Conservation (phyloP, 2,797 vertebrate species). For the Ctenopoma multispine region DNA sequence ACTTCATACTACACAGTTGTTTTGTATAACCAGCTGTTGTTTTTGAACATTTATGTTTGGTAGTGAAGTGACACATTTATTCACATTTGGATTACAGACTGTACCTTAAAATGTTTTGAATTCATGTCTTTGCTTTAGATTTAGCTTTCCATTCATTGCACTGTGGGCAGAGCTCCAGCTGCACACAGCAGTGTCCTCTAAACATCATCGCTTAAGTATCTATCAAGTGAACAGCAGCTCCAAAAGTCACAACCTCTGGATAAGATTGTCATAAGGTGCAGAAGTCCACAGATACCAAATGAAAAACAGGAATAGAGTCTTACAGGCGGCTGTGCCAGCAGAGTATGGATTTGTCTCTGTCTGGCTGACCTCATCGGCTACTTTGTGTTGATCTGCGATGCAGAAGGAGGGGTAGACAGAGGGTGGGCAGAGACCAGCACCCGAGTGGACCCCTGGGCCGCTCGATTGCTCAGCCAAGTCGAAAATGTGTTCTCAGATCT, state of each 20-base stretch:
- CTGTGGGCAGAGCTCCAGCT: slow-evolving; percentile 4
- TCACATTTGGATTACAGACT: neutral
- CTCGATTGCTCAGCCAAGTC: slow-evolving; percentile 85
- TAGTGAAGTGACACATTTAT: neutral
- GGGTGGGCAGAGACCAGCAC: slow-evolving; percentile 79
- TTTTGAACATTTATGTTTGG: neutral
- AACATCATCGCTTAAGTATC: slow-evolving; percentile 21
- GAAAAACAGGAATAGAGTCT: slow-evolving; percentile 69
- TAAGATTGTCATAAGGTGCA: slow-evolving; percentile 7
- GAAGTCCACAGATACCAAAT: slow-evolving; percentile 37
- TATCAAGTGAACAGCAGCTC: slow-evolving; percentile 23
- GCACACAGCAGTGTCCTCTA: slow-evolving; percentile 5
- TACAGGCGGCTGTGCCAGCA: slow-evolving; percentile 56
- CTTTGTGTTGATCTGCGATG: slow-evolving; percentile 64
- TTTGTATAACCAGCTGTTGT: neutral
- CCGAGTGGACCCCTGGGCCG: slow-evolving; percentile 73
- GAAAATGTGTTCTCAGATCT: slow-evolving; percentile 87
- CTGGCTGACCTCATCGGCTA: slow-evolving; percentile 66
- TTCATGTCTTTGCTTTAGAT: neutral
- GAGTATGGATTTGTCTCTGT: slow-evolving; percentile 76
- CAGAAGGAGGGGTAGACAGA: slow-evolving; percentile 69
- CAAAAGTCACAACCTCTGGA: slow-evolving; percentile 33
- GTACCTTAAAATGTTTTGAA: slow-evolving; percentile 1
- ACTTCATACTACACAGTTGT: too few species aligned
- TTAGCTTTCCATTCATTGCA: neutral